Evolutionary conservation across 1,140 invertebrate genomes (phyloP).

Genomic region (Dryas iulia): DNA sequence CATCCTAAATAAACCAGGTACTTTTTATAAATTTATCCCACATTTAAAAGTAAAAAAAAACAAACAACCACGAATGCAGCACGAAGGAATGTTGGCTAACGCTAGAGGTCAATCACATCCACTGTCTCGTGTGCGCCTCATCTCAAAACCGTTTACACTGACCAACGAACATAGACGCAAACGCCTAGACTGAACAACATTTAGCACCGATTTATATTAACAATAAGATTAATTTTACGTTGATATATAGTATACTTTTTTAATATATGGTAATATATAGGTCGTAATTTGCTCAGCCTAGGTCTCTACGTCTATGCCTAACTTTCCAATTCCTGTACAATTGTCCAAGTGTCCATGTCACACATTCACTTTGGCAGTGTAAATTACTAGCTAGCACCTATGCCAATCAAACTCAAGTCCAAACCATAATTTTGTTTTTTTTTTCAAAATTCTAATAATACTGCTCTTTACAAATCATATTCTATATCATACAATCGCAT

Average conservation of each 20-base stretch:
- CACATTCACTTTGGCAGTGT: slow-evolving; percentile 44
- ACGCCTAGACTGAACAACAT: slow-evolving; percentile 5
- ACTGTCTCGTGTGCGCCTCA: slow-evolving; percentile 36
- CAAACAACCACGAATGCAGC: slow-evolving; percentile 71
- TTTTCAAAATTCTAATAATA: slow-evolving; percentile 57
- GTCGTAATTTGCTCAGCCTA: not conserved
- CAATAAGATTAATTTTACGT: not conserved
- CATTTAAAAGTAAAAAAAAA: slow-evolving; percentile 62
- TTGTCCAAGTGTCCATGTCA: slow-evolving; percentile 19
- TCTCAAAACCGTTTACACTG: slow-evolving; percentile 47
- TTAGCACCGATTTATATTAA: slow-evolving; percentile 1
- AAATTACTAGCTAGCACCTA: slow-evolving; percentile 50
- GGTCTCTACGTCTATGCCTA: slow-evolving; percentile 1
- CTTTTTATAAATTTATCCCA: slow-evolving; percentile 76
- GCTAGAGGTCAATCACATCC: slow-evolving; percentile 47
- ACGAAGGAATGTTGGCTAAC: slow-evolving; percentile 78
- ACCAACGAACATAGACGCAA: slow-evolving; percentile 21
- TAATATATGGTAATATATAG: not conserved
- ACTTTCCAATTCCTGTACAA: not conserved
- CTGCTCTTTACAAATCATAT: slow-evolving; percentile 44
- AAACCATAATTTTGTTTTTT: slow-evolving; percentile 24
- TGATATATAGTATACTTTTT: not conserved
- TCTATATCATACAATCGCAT: slow-evolving; percentile 7
- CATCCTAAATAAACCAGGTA: slow-evolving; percentile 79
- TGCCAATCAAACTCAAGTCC: slow-evolving; percentile 25